phyloP scores from a whole-genome alignment of 2,113 vertebrate species.

The Phoenicopterus ruber region DNA sequence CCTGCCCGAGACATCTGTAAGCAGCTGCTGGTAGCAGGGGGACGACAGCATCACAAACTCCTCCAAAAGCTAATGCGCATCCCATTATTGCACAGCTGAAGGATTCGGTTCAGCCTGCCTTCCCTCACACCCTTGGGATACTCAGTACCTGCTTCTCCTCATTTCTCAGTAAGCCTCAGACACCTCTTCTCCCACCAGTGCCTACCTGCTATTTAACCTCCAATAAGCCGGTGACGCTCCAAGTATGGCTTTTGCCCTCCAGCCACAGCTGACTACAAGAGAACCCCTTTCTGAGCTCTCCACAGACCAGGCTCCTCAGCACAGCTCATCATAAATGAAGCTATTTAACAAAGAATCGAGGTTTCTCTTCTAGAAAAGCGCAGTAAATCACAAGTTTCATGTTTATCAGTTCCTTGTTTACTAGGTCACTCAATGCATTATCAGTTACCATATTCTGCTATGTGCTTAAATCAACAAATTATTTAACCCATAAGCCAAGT shows the following conservation, averaged over 20 bases:
- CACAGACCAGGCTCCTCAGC: neutral
- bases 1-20: neutral
- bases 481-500: neutral
- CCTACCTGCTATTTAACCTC: neutral
- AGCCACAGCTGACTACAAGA: neutral
- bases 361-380: neutral
- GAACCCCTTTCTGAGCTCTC: neutral
- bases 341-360: neutral
- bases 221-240: neutral
- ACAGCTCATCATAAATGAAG: neutral
- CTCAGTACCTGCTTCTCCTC: neutral
- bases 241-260: neutral
- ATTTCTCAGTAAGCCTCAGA: neutral
- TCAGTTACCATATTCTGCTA: neutral
- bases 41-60: neutral
- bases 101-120: neutral
- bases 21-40: neutral
- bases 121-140: neutral
- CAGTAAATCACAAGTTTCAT: neutral
- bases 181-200: neutral
- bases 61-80: neutral
- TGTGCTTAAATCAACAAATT: neutral
- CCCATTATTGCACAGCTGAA: neutral
- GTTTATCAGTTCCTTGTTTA: neutral
- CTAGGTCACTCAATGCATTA: neutral